These are phyloP conservation scores for Stenurella melanura DNA, from an alignment of 2,888 invertebrate species.

Conservation along the genomic window DNA sequence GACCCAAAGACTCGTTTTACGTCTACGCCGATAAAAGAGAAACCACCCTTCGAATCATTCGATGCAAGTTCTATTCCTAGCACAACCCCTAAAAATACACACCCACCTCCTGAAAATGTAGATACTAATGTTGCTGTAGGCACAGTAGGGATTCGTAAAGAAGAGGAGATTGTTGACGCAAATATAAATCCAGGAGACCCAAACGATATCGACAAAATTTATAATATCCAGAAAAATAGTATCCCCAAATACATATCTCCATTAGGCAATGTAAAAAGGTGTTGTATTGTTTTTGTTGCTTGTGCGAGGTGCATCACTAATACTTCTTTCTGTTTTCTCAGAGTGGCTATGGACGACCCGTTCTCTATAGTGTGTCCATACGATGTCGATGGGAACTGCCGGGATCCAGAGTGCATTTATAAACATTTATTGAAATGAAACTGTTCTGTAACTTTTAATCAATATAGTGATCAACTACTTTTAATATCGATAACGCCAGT, in stretches of 20 bases:
- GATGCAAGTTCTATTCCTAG: constrained; percentile 27
- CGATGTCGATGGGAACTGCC: constrained; percentile 69
- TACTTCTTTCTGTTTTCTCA: constrained; percentile 48
- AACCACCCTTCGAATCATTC: constrained; percentile 19
- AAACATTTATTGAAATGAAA: constrained; percentile 63
- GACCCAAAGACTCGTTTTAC: constrained; percentile 26
- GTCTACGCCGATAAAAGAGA: constrained; percentile 37
- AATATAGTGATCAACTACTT: constrained; percentile 8
- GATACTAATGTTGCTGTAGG: not conserved
- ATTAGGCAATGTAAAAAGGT: constrained; percentile 65
- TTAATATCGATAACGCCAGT: constrained; percentile 22
- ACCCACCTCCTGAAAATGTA: not conserved
- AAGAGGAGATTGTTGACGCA: constrained; percentile 2
- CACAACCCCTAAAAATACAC: constrained; percentile 13
- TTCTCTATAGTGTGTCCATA: constrained; percentile 69
- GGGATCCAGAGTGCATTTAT: constrained; percentile 69
- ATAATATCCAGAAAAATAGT: constrained; percentile 36
- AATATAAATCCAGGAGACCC: constrained; percentile 54
- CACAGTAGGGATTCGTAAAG: not conserved
- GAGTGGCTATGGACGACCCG: constrained; percentile 64
- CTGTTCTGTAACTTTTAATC: not conserved
- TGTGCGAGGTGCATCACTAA: not conserved
- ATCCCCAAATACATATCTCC: constrained; percentile 68
- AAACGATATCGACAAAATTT: constrained; percentile 61
- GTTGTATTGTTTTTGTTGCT: constrained; percentile 27